A percentile compares a stretch with the other conserved stretches of the same genome.
phyloP scores from a whole-genome alignment of 2,888 invertebrate genomes.

The Conops quadrifasciatus region DNA sequence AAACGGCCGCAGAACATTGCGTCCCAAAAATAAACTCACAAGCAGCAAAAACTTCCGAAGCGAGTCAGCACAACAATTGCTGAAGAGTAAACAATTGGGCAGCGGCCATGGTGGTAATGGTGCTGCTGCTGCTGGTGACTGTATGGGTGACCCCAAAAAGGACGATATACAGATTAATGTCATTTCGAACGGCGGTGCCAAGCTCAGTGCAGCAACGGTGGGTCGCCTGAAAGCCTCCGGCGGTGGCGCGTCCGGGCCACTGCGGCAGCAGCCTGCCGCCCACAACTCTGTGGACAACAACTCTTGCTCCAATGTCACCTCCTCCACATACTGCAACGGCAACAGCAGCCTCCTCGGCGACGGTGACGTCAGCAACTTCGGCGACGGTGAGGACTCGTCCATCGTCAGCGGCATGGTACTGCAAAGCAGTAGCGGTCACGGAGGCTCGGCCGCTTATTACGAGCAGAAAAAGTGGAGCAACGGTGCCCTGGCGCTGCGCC shows the following conservation, averaged over 20 bases:
- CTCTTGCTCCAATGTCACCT: constrained; percentile 62
- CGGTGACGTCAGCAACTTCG: constrained; percentile 60
- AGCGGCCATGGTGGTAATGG: constrained; percentile 17
- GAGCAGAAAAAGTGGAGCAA: constrained; percentile 50
- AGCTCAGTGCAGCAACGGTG: constrained; percentile 5
- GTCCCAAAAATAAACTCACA: constrained; percentile 1
- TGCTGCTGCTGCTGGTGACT: not conserved
- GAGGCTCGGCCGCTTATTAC: constrained; percentile 35
- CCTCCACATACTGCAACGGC: constrained; percentile 60
- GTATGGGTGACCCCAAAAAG: constrained; percentile 17
- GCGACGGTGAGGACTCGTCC: constrained; percentile 62
- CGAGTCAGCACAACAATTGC: constrained; percentile 27
- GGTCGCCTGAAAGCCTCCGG: not conserved
- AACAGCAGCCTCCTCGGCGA: constrained; percentile 55
- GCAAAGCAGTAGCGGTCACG: constrained; percentile 50
- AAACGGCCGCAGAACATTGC: constrained; percentile 11
- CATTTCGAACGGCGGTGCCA: constrained; percentile 34
- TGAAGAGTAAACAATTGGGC: constrained; percentile 2
- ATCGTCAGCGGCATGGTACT: constrained; percentile 63
- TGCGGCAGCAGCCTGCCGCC: constrained; percentile 48
- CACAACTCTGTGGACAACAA: constrained; percentile 57
- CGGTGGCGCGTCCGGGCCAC: constrained; percentile 27
- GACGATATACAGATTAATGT: constrained; percentile 44
- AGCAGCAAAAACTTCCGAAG: constrained; percentile 18
- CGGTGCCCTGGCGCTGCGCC: constrained; percentile 43